Evolutionary conservation across 1,140 invertebrate genomes (phyloP), one percentile per base, ranked within the genome.

Genomic region (Drosophila littoralis): DNA sequence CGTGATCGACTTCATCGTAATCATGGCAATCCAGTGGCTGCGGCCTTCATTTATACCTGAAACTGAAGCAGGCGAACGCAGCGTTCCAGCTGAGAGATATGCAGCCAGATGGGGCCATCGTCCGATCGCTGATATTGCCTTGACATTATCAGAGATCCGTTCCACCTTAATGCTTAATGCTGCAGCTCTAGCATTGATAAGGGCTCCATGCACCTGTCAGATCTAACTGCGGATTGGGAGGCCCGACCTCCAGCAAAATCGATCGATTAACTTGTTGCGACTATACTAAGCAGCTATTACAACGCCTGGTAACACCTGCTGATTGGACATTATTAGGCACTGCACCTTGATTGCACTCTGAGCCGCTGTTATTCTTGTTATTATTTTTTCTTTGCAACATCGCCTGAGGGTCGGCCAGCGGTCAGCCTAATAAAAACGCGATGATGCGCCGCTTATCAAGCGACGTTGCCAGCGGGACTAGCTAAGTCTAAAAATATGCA

Each of bases 1-100:
- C 71, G 77, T 90, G 77, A 90, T 88, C 72, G 91, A 92, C 81
- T 89, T 91, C 90, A 91, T 91, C 71, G 81, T 90, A 90, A 84
- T 90, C 81, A 78, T 91, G 67, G 42, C 59, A 46, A 48, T 84
- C 42, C 70, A 58, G 10, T 36, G 66, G 35, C 9, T 2, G 2
- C 66, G 42, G 12, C 58, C 72, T 60, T 50, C 61, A 81, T 90
- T 90, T 90, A 90, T 90, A 90, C 70, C 61, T 51, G 33, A 15
- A 22, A 2, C 22, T 22, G 22, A 3, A 22, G 1, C 22, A 22
- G 22, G 22, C 22, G 22, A 22, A 22, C 22, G 22, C 22, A 2
- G 22, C 22, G 22, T 10, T 22, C 12, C 12, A 6, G 32, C 52
- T 6, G 8, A 36, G 8, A 59, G 51, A 77, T 61, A 61, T 46